Evolutionary conservation across 2,113 vertebrate genomes (phyloP), one percentile per base, ranked within the genome.

Genomic region (Rostratula benghalensis): DNA sequence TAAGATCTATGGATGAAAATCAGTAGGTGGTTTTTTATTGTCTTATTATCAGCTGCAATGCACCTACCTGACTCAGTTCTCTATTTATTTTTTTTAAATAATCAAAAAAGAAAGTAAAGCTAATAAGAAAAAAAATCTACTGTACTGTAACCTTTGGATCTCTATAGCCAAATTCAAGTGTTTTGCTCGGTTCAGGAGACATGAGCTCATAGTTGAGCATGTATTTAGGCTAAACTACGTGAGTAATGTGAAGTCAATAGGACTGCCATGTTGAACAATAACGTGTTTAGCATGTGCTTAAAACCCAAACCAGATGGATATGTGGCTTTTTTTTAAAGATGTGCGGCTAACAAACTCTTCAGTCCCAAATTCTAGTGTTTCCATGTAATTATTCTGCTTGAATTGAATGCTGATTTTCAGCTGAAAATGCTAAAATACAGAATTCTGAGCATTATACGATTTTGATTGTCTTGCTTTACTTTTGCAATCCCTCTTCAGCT

Each of bases 151-250:
- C 28, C 6, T 60, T 63, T 54, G 46, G 20, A 54, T 81, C 11
- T 82, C 53, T 76, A 30, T 64, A 83, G 85, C 21, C 45, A 90
- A 64, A 71, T 68, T 24, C 8, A 57, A 67, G 17, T 46, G 23
- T 56, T 71, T 28, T 75, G 13, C 27, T 83, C 41, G 11, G 28
- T 54, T 82, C 39, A 59, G 71, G 68, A 54, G 45, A 31, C 14
- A 7, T 6, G 13, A 67, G 16, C 3, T 3, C 1, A 0, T 25
- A 70, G 43, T 4, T 69, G 24, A 83, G 17, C 3, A 0, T 46
- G 28, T 76, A 73, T 89, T 80, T 75, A 90, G 74, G n/a, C 19
- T 77, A 81, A 50, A 74, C n/a, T 23, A 6, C 46, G 37, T 9
- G 24, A 73, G 31, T 41, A 59, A 25, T 41, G 37, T 73, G 37